These are phyloP conservation scores for Pogonomyrmex barbatus DNA, from an alignment of 1,140 invertebrate species.

Conservation along the genomic window DNA sequence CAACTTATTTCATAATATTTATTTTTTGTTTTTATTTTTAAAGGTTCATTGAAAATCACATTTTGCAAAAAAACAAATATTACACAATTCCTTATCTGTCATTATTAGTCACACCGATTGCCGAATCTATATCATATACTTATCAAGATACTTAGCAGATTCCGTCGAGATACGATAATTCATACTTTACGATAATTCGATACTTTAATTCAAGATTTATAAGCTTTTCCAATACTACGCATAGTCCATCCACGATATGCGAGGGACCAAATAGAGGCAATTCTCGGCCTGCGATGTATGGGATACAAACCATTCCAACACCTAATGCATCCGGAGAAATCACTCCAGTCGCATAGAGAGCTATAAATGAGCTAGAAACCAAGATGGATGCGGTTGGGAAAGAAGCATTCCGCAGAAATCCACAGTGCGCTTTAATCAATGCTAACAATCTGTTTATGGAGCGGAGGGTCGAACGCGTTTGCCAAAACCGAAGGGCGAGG, in stretches of 20 bases:
- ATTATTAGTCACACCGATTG: not conserved
- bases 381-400: constrained; percentile 18
- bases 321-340: constrained; percentile 43
- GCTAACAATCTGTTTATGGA: constrained; percentile 77
- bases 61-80: not conserved
- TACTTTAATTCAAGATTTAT: constrained; percentile 71
- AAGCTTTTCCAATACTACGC: constrained; percentile 5
- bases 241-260: constrained; percentile 14
- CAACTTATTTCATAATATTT: not conserved
- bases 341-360: not conserved
- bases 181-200: too few species aligned
- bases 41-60: not conserved
- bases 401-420: constrained; percentile 50
- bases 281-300: constrained; percentile 25
- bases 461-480: constrained; percentile 63
- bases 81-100: not conserved
- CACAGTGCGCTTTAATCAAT: constrained; percentile 75
- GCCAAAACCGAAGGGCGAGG: constrained; percentile 39
- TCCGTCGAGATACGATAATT: not conserved
- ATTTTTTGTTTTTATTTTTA: not conserved
- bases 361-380: constrained; percentile 7
- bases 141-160: not conserved
- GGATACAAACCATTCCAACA: constrained; percentile 67
- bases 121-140: not conserved
- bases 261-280: constrained; percentile 56